Conservation (phyloP, 2,797 vertebrate genomes). For the Odontamblyopus rebecca region DNA sequence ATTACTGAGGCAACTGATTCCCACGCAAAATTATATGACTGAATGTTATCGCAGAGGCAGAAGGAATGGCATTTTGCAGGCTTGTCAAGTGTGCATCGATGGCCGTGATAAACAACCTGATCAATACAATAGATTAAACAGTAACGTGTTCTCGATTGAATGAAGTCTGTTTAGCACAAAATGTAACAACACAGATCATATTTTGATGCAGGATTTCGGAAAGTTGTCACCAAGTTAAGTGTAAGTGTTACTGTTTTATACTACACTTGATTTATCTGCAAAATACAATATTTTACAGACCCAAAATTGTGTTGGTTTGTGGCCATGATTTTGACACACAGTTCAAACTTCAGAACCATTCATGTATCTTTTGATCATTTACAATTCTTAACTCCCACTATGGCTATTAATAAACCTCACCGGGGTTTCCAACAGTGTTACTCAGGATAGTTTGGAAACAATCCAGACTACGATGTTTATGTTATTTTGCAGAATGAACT, state of each 20-base stretch:
- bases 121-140: slow-evolving; percentile 1
- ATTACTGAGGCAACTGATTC: background rate
- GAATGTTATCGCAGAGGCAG: background rate
- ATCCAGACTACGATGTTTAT: background rate
- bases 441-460: background rate
- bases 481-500: background rate
- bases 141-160: background rate
- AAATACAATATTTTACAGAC: too few species aligned
- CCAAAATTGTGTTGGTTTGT: too few species aligned
- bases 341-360: background rate
- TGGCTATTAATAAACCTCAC: background rate
- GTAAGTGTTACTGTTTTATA: too few species aligned
- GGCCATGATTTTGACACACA: too few species aligned
- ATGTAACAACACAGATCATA: too few species aligned
- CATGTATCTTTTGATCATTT: background rate
- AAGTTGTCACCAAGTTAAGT: background rate
- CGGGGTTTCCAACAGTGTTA: background rate
- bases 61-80: background rate
- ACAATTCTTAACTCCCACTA: background rate
- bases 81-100: background rate
- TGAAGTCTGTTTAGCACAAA: background rate
- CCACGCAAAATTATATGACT: background rate
- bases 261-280: too few species aligned
- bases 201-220: too few species aligned
- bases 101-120: background rate